Evolutionary conservation across 2,797 vertebrate species (phyloP), one percentile per base, ranked within the genome.

Genomic region (Sebastes matsubarae): DNA sequence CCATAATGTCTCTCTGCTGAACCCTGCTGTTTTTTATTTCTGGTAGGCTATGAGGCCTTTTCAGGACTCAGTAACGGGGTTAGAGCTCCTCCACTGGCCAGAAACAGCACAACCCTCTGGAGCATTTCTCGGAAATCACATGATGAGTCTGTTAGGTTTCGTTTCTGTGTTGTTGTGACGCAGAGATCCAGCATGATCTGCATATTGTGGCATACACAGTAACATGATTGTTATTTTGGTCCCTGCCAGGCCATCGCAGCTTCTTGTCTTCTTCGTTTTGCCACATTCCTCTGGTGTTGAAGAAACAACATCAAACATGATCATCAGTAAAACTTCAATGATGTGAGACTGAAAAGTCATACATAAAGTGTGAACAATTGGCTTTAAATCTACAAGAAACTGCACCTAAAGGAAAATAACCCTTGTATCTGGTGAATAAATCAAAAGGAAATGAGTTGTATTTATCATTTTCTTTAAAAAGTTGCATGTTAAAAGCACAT

Each of bases 71-170:
- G 20, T 10, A 4, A 9, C 38, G 10, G 76, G 54, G 55, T 78
- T 61, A 68, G 22, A 87, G 87, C 82, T 10, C 77, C 87, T 20
- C 77, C 25, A 50, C 22, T 25, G 61, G 81, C 5, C 32, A 46
- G 6, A 76, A 67, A 0, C n/a, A 30, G 13, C 3, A 72, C 18
- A 30, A 5, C 2, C 5, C 11, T 4, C 34, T 58, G 2, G 11
- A 36, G 0, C 14, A 12, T 59, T 92, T 88, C 86, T 52, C 27
- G 16, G 38, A 92, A 92, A 85, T 77, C 87, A 87, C 54, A 0
- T 87, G 87, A 73, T 52, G 3, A 58, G 22, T 10, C 16, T n/a
- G 9, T 70, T 84, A 59, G 38, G 72, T 83, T 89, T 83, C 11
- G 2, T 34, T 82, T 84, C 0, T 0, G 4, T 52, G 46, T 59